A percentile compares a stretch with the other conserved stretches of the same genome.
Conservation (phyloP, 2,888 invertebrate genomes). For the Drosophila mettleri region DNA sequence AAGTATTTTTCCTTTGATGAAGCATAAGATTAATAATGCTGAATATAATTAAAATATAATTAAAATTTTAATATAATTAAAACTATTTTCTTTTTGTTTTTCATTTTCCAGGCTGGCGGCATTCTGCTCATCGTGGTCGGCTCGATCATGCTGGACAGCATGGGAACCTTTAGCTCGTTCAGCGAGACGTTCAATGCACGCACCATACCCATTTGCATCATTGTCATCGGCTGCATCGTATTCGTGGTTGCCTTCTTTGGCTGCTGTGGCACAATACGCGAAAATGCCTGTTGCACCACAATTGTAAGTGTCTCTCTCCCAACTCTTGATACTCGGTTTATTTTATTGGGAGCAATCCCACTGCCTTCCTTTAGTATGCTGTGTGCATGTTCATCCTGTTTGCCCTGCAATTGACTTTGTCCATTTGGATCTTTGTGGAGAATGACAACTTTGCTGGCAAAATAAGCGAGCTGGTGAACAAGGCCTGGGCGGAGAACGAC, state of each 20-base stretch:
- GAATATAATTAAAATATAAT: too few species aligned
- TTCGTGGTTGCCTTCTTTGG: constrained; percentile 95
- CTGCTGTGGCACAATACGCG: constrained; percentile 94
- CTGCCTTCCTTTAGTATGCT: constrained; percentile 87
- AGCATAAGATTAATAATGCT: too few species aligned
- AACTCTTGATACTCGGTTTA: background rate
- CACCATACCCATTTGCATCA: constrained; percentile 88
- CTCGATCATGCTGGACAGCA: constrained; percentile 88
- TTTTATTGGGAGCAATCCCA: too few species aligned
- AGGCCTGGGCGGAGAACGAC: constrained; percentile 80
- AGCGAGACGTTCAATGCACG: constrained; percentile 85
- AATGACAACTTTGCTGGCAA: constrained; percentile 86
- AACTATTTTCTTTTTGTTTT: background rate
- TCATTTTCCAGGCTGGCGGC: constrained; percentile 88
- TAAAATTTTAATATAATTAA: too few species aligned
- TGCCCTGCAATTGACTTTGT: constrained; percentile 90
- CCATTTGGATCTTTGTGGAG: constrained; percentile 89
- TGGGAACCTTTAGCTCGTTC: constrained; percentile 86
- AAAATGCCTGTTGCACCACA: constrained; percentile 94
- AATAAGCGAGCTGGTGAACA: constrained; percentile 86
- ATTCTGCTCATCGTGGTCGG: constrained; percentile 89
- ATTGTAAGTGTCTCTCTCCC: constrained; percentile 87
- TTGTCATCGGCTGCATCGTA: constrained; percentile 89
- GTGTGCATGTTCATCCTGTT: constrained; percentile 90
- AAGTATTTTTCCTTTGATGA: too few species aligned